A percentile compares a stretch with the other conserved stretches of the same genome.
Evolutionary conservation across 2,888 invertebrate genomes (phyloP).

Genomic region (Ariolimax columbianus): DNA sequence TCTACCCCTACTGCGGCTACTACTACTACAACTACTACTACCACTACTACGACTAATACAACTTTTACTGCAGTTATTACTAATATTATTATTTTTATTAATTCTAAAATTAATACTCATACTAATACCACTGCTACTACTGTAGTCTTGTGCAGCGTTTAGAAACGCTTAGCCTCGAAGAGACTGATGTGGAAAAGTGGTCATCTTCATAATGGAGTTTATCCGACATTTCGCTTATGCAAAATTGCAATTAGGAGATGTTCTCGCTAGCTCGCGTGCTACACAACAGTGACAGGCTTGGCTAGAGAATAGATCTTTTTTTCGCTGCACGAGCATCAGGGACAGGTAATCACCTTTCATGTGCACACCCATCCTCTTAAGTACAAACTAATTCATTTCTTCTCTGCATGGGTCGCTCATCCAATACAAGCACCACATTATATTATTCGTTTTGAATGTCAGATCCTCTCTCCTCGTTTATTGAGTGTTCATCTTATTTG

Average conservation of each 20-base stretch:
- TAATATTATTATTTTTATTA: no score
- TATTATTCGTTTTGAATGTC: not conserved
- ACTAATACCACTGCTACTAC: no score
- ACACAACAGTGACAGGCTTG: not conserved
- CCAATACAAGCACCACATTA: not conserved
- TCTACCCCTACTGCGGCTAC: no score
- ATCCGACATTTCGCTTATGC: not conserved
- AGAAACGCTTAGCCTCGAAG: no score
- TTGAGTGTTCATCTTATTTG: not conserved
- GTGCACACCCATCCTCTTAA: constrained; percentile 7
- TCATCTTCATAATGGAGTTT: not conserved
- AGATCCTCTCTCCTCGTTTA: not conserved
- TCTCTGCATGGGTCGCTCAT: not conserved
- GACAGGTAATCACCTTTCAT: constrained; percentile 32
- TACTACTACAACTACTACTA: no score
- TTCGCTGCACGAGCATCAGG: constrained; percentile 5
- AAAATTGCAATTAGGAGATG: not conserved
- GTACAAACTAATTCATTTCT: constrained; percentile 25
- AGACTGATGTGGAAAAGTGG: no score
- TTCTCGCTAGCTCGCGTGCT: not conserved
- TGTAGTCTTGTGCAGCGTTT: no score
- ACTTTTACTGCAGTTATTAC: no score
- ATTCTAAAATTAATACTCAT: no score
- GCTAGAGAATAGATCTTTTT: not conserved
- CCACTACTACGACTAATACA: no score